Evolutionary conservation across 1,140 invertebrate species (phyloP).

Genomic region (Drosophila pallidifrons): DNA sequence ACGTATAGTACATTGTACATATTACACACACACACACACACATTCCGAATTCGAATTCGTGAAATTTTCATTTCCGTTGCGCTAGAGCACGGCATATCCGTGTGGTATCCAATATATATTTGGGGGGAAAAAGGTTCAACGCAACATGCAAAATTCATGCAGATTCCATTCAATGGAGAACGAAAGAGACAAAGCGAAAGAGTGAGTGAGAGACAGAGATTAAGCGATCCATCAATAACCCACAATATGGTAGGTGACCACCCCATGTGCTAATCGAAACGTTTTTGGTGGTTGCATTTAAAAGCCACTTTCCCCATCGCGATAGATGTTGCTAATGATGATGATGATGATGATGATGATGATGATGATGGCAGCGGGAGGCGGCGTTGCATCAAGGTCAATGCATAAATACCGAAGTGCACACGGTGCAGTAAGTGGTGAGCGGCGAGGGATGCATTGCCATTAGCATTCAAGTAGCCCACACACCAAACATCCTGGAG

Average conservation of each 20-base stretch:
- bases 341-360: conserved; percentile 1
- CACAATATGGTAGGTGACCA: neutral
- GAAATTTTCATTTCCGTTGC: conserved; percentile 48
- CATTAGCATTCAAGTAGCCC: conserved; percentile 12
- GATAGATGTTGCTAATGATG: conserved; percentile 6
- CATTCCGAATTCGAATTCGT: conserved; percentile 13
- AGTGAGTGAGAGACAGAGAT: neutral
- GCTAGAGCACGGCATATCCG: conserved; percentile 10
- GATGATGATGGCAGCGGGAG: neutral
- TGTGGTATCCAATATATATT: conserved; percentile 3
- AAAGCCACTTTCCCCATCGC: conserved; percentile 19
- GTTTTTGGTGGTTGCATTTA: conserved; percentile 38
- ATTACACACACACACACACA: neutral
- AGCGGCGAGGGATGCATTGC: neutral
- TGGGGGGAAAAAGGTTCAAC: neutral
- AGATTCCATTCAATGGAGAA: neutral
- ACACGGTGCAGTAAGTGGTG: neutral
- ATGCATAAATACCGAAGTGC: neutral
- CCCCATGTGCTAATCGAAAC: conserved; percentile 15
- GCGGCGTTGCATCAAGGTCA: conserved; percentile 16
- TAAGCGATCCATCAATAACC: conserved; percentile 14
- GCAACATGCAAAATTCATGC: conserved; percentile 11
- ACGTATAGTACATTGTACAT: no score
- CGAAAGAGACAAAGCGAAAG: neutral
- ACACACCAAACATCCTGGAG: neutral